These are phyloP conservation scores for Gobio gobio DNA, from an alignment of 2,113 vertebrate genomes.

Conservation along the genomic window DNA sequence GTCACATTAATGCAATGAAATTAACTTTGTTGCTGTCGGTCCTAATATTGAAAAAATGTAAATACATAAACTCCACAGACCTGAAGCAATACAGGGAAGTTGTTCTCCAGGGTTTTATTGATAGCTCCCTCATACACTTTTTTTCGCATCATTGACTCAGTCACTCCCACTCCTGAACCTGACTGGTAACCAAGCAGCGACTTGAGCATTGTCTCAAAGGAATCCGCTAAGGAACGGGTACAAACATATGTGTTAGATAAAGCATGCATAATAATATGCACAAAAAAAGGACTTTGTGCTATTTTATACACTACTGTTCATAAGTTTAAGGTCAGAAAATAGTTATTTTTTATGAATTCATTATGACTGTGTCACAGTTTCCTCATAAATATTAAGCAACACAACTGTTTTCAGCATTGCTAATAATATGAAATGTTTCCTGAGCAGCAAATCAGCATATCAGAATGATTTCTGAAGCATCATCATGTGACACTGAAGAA, in stretches of 20 bases:
- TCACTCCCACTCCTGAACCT: conserved; percentile 72
- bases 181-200: conserved; percentile 91
- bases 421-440: background rate
- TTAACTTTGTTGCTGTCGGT: background rate
- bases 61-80: conserved; percentile 66
- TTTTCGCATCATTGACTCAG: conserved; percentile 82
- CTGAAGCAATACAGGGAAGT: conserved; percentile 85
- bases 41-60: background rate
- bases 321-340: too few species aligned
- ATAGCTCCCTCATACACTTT: conserved; percentile 87
- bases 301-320: too few species aligned
- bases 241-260: conserved; percentile 6
- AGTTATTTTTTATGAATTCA: too few species aligned
- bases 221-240: conserved; percentile 81
- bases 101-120: conserved; percentile 81
- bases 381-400: background rate
- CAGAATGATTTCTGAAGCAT: background rate
- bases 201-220: conserved; percentile 97
- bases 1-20: background rate
- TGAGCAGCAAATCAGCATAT: background rate
- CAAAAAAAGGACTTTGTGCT: background rate
- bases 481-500: background rate
- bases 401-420: background rate
- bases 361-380: background rate
- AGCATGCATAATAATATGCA: background rate